Conservation (phyloP, 1,140 invertebrate species). For the Sogatella furcifera region DNA sequence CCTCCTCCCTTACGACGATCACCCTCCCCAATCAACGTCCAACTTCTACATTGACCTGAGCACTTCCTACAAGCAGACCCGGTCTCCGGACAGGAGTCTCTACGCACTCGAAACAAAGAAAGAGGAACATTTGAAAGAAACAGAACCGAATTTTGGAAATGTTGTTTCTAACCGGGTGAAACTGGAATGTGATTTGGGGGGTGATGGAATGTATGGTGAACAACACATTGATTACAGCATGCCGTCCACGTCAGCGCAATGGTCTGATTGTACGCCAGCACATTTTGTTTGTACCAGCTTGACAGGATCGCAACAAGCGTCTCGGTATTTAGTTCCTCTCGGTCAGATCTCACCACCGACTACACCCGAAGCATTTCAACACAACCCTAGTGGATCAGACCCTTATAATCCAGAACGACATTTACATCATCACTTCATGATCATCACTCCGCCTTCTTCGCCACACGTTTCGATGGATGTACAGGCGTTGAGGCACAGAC, state of each 20-base stretch:
- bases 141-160: background rate
- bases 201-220: background rate
- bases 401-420: background rate
- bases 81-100: background rate
- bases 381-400: background rate
- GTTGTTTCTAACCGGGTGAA: background rate
- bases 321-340: slow-evolving; percentile 12
- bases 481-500: background rate
- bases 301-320: background rate
- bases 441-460: slow-evolving; percentile 29
- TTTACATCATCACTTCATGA: slow-evolving; percentile 20
- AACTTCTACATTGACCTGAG: slow-evolving; percentile 12
- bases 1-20: background rate
- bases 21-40: background rate
- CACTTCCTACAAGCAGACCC: slow-evolving; percentile 3
- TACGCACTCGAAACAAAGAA: background rate
- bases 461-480: slow-evolving; percentile 17
- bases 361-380: slow-evolving; percentile 11
- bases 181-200: background rate
- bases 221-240: too few relatives aligned
- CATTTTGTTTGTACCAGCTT: too few relatives aligned
- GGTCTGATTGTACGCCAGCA: too few relatives aligned
- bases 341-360: slow-evolving; percentile 14
- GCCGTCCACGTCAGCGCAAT: too few relatives aligned
- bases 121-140: background rate